Evolutionary conservation across 1,140 invertebrate species (phyloP).

Genomic region (Trinorchestia longiramus): DNA sequence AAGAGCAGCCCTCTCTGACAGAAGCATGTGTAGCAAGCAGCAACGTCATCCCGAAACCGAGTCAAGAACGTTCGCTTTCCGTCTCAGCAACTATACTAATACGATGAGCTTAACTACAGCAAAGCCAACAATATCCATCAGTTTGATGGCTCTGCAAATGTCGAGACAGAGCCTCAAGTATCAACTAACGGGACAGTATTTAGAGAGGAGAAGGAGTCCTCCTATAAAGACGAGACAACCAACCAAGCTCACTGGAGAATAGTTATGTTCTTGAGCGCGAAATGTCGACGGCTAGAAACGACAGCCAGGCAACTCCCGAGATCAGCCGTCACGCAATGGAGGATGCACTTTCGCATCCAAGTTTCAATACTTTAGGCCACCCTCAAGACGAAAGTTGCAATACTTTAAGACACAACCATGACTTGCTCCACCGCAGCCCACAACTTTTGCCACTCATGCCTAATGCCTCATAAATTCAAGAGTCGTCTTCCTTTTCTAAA

Average conservation of each 20-base stretch:
- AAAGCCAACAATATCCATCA: slow-evolving; percentile 45
- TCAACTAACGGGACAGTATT: slow-evolving; percentile 32
- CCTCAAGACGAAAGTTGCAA: slow-evolving; percentile 37
- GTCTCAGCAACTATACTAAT: background rate
- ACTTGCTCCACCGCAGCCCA: slow-evolving; percentile 4
- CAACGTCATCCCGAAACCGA: background rate
- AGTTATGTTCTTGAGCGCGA: background rate
- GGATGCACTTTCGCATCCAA: slow-evolving; percentile 17
- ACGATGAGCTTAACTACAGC: slow-evolving; percentile 27
- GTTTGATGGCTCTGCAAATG: slow-evolving; percentile 38
- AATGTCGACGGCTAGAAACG: background rate
- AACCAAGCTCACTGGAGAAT: background rate
- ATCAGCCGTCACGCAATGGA: slow-evolving; percentile 37
- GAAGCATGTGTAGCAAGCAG: background rate
- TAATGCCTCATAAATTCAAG: slow-evolving; percentile 41
- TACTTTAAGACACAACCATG: slow-evolving; percentile 18
- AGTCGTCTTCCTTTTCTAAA: background rate
- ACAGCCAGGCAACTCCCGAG: background rate
- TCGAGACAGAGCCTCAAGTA: slow-evolving; percentile 34
- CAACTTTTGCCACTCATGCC: slow-evolving; percentile 15
- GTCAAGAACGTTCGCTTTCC: background rate
- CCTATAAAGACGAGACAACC: background rate
- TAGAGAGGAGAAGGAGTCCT: slow-evolving; percentile 29
- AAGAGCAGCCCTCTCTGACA: background rate
- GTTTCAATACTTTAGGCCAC: slow-evolving; percentile 39